These are phyloP conservation scores for Nephrocerus scutellatus DNA, from an alignment of 2,888 invertebrate genomes.

Conservation along the genomic window DNA sequence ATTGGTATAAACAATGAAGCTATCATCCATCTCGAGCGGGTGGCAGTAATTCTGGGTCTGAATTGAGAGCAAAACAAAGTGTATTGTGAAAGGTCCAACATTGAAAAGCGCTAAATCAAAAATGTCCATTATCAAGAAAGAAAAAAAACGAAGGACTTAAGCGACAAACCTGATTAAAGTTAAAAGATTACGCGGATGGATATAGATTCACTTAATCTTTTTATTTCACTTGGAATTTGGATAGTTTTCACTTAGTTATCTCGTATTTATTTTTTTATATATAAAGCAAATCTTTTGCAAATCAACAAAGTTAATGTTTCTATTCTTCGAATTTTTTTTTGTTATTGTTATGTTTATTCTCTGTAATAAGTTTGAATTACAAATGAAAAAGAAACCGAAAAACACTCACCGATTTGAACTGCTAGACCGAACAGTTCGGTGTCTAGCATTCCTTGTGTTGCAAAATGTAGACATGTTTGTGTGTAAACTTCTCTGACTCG, in stretches of 20 bases:
- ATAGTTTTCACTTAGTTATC: neutral
- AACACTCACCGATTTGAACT: conserved; percentile 65
- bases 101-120: too few relatives aligned
- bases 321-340: neutral
- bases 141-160: conserved; percentile 6
- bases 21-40: too few relatives aligned
- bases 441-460: conserved; percentile 72
- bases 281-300: neutral
- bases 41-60: too few relatives aligned
- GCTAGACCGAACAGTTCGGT: conserved; percentile 78
- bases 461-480: conserved; percentile 72
- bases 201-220: conserved; percentile 5
- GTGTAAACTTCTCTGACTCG: conserved; percentile 74
- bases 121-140: too few relatives aligned
- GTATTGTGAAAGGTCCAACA: too few relatives aligned
- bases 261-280: neutral
- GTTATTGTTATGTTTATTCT: conserved; percentile 2
- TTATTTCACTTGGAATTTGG: conserved; percentile 6
- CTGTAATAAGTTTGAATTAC: conserved; percentile 2
- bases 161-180: conserved; percentile 1
- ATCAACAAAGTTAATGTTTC: too few relatives aligned
- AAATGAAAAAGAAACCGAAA: neutral
- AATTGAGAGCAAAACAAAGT: too few relatives aligned
- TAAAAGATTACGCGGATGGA: conserved; percentile 2
- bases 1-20: too few relatives aligned